Evolutionary conservation across 2,888 invertebrate genomes (phyloP), one percentile per base, ranked within the genome.

Genomic region (Ophioninae sp.): DNA sequence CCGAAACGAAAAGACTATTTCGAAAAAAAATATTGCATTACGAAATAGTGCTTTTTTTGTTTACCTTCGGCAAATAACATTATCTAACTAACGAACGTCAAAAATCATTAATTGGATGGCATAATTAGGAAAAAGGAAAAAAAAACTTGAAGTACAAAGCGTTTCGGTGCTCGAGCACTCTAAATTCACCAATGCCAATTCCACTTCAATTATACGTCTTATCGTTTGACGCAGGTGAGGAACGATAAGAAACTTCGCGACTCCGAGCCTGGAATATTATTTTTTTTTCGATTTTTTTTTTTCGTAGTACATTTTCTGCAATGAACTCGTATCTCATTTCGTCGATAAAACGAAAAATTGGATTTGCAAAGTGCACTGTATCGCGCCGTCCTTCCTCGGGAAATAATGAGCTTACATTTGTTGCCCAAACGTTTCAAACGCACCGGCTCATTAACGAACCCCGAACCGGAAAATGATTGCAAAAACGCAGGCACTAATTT

Each of bases 121-220:
- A 8, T 59, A 22, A 59, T 59, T 20, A n/a, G 59, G 23, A 39
- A 65, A 23, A 30, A 30, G 51, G 20, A 67, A 39, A 44, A 41
- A 41, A 20, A 65, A 23, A 51, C 30, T 17, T 10, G n/a, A 65
- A 71, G 59, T 73, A 44, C 79, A 79, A 79, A 65, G 79, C 73
- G 58, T 67, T 44, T 72, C 59, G 8, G 41, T 79, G 59, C 64
- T 23, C 41, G 58, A 44, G 44, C 68, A 71, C 69, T 65, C 37
- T 30, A 37, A 5, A 44, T 13, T 37, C 20, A 51, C 39, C n/a
- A 79, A 79, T 61, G 30, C 59, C 58, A 41, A 65, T 73, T 44
- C 61, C 9, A 61, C 39, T 64, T 37, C n/a, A 75, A 83, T 85
- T 85, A 61, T 69, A 44, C 44, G 73, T 65, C 74, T 85, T 85